Base-by-base conservation (phyloP, 2,888 invertebrate species). In the Allygus modestus region DNA sequence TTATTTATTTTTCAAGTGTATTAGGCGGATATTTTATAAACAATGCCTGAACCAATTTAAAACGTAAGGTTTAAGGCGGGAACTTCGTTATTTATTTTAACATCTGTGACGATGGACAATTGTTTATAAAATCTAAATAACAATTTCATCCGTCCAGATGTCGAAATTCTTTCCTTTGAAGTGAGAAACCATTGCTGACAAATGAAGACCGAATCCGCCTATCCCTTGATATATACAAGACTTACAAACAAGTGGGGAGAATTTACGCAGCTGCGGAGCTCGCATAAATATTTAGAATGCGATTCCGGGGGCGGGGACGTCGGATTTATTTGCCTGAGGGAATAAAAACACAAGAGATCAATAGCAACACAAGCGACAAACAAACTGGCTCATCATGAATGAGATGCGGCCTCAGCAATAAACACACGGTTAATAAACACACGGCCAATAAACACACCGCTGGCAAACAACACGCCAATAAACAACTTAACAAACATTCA, bases 291-390 rank as follows among this genome's bases (percentile, higher is more conserved):
- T 73, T 73, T 73, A 73, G 41, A 37, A 43, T 37, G 43, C 73
- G 41, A 73, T 73, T 73, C 73, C 26, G 73, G 41, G 73, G 26
- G 37, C 20, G 37, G 37, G 15, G 73, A 41, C 23, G 20, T 41
- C 73, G 23, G 65, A 73, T 73, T 73, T 73, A 73, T 73, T 41
- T 73, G 31, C 43, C 43, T 9, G 43, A 41, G 41, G 73, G 43
- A 73, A 43, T 43, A 43, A 73, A 73, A 73, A 73, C 73, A 43
- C 73, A 73, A 73, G 65, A 73, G 73, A 73, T 73, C 73, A 73
- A 73, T 73, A 65, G 65, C 31, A 65, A 65, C 65, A 58, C 58
- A 23, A 17, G 15, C 20, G 31, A 65, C 65, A 65, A 58, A 58
- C 58, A n/a, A 58, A 51, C 51, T 51, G 58, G 58, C 58, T 20